Conservation (phyloP, 2,888 invertebrate species). For the Endomychus coccineus region DNA sequence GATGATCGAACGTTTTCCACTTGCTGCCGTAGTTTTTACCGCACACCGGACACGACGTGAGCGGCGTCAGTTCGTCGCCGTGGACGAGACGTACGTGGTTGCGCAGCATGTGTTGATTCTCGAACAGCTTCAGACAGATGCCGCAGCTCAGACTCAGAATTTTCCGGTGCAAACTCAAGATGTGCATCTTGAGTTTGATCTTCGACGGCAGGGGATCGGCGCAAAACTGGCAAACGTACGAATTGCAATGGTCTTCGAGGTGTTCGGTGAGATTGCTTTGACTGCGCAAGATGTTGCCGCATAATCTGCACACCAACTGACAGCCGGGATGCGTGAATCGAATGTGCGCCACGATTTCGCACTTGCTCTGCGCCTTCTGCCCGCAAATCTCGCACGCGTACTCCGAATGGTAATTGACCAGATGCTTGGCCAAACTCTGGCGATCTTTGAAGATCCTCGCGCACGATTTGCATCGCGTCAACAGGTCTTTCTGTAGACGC, state of each 20-base stretch:
- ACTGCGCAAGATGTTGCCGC: slow-evolving; percentile 49
- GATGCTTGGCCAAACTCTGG: slow-evolving; percentile 48
- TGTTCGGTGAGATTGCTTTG: slow-evolving; percentile 48
- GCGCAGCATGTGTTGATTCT: slow-evolving; percentile 49
- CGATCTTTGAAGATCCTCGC: slow-evolving; percentile 51
- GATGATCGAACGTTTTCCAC: slow-evolving; percentile 54
- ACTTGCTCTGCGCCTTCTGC: slow-evolving; percentile 49
- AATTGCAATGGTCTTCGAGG: slow-evolving; percentile 47
- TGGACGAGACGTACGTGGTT: slow-evolving; percentile 50
- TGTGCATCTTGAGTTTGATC: slow-evolving; percentile 53
- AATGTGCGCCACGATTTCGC: slow-evolving; percentile 52
- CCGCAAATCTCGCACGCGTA: slow-evolving; percentile 50
- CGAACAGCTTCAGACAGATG: slow-evolving; percentile 50
- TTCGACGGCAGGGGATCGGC: slow-evolving; percentile 51
- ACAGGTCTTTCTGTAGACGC: slow-evolving; percentile 46
- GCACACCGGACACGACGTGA: slow-evolving; percentile 52
- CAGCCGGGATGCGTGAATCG: slow-evolving; percentile 49
- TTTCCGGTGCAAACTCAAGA: slow-evolving; percentile 49
- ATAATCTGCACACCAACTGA: slow-evolving; percentile 48
- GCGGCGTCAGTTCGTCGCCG: slow-evolving; percentile 43
- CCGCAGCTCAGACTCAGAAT: slow-evolving; percentile 52
- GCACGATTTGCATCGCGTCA: slow-evolving; percentile 51
- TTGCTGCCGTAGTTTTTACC: slow-evolving; percentile 54
- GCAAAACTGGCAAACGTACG: slow-evolving; percentile 52
- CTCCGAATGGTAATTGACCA: slow-evolving; percentile 49